A percentile compares a stretch with the other conserved stretches of the same genome.
phyloP scores from a whole-genome alignment of 2,888 invertebrate genomes.

The Elysia crispata region DNA sequence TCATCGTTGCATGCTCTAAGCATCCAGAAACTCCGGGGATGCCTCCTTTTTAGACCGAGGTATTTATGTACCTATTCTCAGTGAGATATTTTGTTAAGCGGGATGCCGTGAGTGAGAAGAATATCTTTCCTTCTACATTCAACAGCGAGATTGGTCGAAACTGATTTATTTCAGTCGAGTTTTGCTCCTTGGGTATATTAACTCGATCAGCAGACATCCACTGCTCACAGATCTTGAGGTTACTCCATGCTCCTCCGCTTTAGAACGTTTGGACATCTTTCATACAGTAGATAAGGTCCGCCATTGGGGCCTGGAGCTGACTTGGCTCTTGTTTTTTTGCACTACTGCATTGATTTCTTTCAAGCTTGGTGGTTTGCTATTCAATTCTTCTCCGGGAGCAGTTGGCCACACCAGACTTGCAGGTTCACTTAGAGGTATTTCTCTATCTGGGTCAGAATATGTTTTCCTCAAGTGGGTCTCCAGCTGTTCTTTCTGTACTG shows the following conservation, averaged over 20 bases:
- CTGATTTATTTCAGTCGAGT: conserved; percentile 46
- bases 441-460: conserved; percentile 9
- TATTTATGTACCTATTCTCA: neutral
- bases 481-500: neutral
- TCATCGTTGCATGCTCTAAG: neutral
- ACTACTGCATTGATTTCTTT: conserved; percentile 1
- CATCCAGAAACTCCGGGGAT: conserved; percentile 28
- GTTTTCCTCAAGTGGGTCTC: conserved; percentile 38
- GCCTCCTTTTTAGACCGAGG: conserved; percentile 29
- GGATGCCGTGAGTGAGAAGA: conserved; percentile 49
- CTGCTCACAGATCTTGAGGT: neutral
- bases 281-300: neutral
- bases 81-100: conserved; percentile 44
- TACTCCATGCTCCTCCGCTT: neutral
- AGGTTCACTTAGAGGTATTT: conserved; percentile 16
- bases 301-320: conserved; percentile 6
- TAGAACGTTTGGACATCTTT: conserved; percentile 19
- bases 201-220: conserved; percentile 48
- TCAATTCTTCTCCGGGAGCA: neutral
- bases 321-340: conserved; percentile 10
- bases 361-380: neutral
- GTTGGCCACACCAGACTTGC: neutral
- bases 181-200: conserved; percentile 48
- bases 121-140: conserved; percentile 52
- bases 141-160: conserved; percentile 53